These are phyloP conservation scores for Smittia sp. DNA, from an alignment of 2,888 invertebrate genomes.

Conservation along the genomic window DNA sequence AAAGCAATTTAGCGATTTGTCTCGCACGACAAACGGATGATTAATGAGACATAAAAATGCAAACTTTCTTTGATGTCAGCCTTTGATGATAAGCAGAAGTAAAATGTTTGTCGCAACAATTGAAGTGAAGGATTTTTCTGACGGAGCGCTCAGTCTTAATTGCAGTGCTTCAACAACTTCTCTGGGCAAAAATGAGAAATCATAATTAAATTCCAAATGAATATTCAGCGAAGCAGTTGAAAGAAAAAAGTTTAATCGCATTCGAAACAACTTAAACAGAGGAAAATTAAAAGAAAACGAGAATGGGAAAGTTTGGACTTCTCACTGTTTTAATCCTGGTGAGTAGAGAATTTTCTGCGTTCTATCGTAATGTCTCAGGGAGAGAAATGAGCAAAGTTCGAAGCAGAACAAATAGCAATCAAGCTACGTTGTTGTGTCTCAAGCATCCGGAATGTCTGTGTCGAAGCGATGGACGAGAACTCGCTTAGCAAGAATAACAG, in stretches of 20 bases:
- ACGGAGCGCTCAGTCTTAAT: background rate
- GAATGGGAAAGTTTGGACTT: background rate
- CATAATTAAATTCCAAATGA: background rate
- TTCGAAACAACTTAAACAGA: background rate
- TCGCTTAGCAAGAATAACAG: background rate
- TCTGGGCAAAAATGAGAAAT: background rate
- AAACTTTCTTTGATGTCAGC: background rate
- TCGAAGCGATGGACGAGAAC: background rate
- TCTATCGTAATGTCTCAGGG: too few species aligned
- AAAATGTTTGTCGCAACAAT: background rate
- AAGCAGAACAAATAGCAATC: background rate
- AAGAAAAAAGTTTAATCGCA: background rate
- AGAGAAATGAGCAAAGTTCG: too few species aligned
- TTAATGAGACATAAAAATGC: background rate
- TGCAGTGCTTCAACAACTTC: background rate
- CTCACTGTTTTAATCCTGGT: constrained; percentile 9
- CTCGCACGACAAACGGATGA: too few species aligned
- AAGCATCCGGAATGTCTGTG: background rate
- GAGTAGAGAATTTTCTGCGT: background rate
- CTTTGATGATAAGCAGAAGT: background rate
- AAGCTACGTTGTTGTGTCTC: background rate
- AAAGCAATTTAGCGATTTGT: too few species aligned
- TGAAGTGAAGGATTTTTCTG: background rate
- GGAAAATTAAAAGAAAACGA: background rate
- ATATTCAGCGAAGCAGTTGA: background rate